phyloP scores from a whole-genome alignment of 2,797 vertebrate genomes.

The Loris lydekkerianus region DNA sequence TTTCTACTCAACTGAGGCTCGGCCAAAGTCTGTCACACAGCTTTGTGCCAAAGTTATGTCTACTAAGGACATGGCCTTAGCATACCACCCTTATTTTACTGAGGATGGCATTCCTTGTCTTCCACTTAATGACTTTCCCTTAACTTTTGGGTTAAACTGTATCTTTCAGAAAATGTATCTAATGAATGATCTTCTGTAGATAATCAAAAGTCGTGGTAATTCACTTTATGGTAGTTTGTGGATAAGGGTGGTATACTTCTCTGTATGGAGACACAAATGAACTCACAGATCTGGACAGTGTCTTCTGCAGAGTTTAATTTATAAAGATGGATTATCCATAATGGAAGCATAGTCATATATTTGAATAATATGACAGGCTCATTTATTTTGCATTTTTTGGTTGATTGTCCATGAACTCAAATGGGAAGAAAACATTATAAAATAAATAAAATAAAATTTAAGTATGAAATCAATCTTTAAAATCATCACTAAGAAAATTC shows the following conservation, averaged over 20 bases:
- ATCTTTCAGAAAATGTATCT: slow-evolving; percentile 44
- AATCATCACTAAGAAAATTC: not conserved
- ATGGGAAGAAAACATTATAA: slow-evolving; percentile 38
- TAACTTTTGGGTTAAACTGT: slow-evolving; percentile 51
- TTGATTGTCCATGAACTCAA: slow-evolving; percentile 40
- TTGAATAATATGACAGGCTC: slow-evolving; percentile 57
- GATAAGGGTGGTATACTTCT: slow-evolving; percentile 51
- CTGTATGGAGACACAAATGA: slow-evolving; percentile 51
- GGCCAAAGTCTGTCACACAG: not conserved
- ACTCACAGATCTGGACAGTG: slow-evolving; percentile 7
- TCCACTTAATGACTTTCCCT: not conserved
- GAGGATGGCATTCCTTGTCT: not conserved
- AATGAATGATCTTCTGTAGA: slow-evolving; percentile 50
- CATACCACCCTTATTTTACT: not conserved
- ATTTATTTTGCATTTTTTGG: slow-evolving; percentile 47
- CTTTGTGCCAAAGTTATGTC: not conserved
- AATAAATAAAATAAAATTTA: slow-evolving; percentile 46
- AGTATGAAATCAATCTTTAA: slow-evolving; percentile 41
- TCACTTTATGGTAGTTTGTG: slow-evolving; percentile 70
- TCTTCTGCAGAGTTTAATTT: slow-evolving; percentile 71
- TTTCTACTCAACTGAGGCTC: not conserved
- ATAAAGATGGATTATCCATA: slow-evolving; percentile 34
- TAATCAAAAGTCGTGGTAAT: slow-evolving; percentile 64
- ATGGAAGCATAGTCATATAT: slow-evolving; percentile 39
- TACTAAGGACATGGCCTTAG: not conserved